Base-by-base conservation (phyloP, 2,113 vertebrate genomes). In the Lamprologus tigripictilis region DNA sequence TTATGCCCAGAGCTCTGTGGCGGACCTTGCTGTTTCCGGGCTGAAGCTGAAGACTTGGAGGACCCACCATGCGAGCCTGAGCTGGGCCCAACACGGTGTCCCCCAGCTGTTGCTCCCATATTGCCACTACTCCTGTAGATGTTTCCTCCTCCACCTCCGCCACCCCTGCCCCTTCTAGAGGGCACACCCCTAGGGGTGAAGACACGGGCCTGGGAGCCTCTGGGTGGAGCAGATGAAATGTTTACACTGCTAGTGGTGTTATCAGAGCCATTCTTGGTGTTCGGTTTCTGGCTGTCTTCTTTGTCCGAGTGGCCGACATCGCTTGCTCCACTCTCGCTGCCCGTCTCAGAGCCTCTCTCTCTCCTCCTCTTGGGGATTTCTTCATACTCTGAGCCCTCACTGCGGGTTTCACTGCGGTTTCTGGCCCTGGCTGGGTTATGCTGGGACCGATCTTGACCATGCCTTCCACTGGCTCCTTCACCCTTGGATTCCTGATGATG, bases 161-260 rank as follows among this genome's bases (percentile, higher is more conserved):
- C 98, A 1, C 98, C 98, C 4, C 98, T 94, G 11, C 98, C 98
- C 11, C 98, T 91, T 17, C 98, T 96, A 0, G 98, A 98, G 1
- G 98, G 98, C 7, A 98, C 97, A 1, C 98, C 98, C 19, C 98
- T 96, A 3, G 98, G 98, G 10, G 98, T 98, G 87, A 98, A 98
- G n/a, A 97, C 97, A 4, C 98, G 96, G 5, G 97, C 96, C 96
- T 85, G 98, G 91, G 88, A 91, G 28, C 93, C 92, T 90, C 96
- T 95, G 17, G 93, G 84, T 8, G 96, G 95, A 19, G 92, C 95
- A 5, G 93, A 92, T 28, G 92, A 89, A n/a, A 91, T 35, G 14
- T 71, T 71, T 17, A 85, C 54, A 7, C 91, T 51, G 83, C 80
- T 17, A 51, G 40, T 7, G 86, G 94, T 63, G 66, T 28, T 96